Percentiles rank a stretch among this genome's conserved stretches.
phyloP scores from a whole-genome alignment of 1,140 invertebrate genomes.

The Lithobius niger region DNA sequence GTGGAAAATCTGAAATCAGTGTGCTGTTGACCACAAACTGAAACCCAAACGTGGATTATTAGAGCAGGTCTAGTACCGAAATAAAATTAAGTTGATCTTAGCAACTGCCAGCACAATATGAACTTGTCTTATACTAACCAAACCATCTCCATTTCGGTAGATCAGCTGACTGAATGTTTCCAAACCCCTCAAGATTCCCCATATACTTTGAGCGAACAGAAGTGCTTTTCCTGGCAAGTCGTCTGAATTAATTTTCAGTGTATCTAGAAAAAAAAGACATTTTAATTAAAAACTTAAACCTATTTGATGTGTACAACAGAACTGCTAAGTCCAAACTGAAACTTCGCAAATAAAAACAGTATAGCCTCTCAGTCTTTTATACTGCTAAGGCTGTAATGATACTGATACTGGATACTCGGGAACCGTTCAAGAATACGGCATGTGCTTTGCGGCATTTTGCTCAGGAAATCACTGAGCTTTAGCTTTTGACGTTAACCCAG shows the following conservation, averaged over 20 bases:
- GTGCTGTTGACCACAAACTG: slow-evolving; percentile 36
- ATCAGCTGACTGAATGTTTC: slow-evolving; percentile 64
- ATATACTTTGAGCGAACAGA: slow-evolving; percentile 35
- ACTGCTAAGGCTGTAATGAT: neutral
- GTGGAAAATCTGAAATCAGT: slow-evolving; percentile 50
- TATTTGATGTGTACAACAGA: neutral
- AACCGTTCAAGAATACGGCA: too few relatives aligned
- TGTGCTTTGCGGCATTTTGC: too few relatives aligned
- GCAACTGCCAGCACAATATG: slow-evolving; percentile 12
- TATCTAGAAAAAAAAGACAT: neutral
- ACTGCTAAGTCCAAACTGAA: neutral
- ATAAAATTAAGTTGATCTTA: neutral
- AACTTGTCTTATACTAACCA: too few relatives aligned
- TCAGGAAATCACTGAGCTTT: too few relatives aligned
- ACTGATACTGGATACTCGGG: too few relatives aligned
- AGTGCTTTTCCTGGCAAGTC: slow-evolving; percentile 13
- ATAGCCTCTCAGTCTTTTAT: too few relatives aligned
- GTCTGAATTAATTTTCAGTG: slow-evolving; percentile 15
- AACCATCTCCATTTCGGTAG: slow-evolving; percentile 32
- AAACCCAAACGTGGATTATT: neutral
- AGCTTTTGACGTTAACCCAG: neutral
- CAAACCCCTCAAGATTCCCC: slow-evolving; percentile 61
- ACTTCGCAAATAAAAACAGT: neutral
- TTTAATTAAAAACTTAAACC: neutral
- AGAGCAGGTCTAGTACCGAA: neutral